These are phyloP conservation scores for Vidua chalybeata DNA, from an alignment of 2,113 vertebrate genomes.

Conservation along the genomic window DNA sequence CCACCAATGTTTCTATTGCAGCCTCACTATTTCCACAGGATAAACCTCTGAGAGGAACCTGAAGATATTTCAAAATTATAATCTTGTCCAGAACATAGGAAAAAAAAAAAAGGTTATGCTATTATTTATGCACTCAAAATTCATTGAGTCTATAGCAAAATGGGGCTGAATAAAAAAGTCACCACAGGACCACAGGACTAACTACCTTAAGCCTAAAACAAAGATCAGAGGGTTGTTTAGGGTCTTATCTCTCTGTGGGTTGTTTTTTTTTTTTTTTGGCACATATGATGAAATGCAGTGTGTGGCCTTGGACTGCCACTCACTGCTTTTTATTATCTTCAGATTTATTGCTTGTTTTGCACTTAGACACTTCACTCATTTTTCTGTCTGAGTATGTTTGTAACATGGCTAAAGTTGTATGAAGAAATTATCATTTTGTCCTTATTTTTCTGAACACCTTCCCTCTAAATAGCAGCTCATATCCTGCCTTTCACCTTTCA, in stretches of 20 bases:
- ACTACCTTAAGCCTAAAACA: not conserved
- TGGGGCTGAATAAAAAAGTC: not conserved
- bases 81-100: not conserved
- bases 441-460: conserved; percentile 33
- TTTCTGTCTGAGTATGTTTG: conserved; percentile 50
- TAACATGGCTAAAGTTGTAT: conserved; percentile 5
- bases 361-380: conserved; percentile 48
- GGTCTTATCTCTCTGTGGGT: not conserved
- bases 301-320: conserved; percentile 30
- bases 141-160: not conserved
- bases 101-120: not conserved
- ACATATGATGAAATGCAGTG: not conserved
- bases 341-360: conserved; percentile 59
- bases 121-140: not conserved
- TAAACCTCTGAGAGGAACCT: not conserved
- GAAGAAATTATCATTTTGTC: conserved; percentile 51
- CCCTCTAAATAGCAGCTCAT: conserved; percentile 44
- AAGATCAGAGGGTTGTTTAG: not conserved
- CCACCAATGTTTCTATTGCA: not conserved
- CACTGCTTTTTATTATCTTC: conserved; percentile 38
- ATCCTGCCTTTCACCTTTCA: conserved; percentile 60
- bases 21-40: not conserved
- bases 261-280: not conserved
- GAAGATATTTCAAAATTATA: not conserved
- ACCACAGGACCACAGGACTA: not conserved